phyloP scores from a whole-genome alignment of 35 echinoderm and acorn worm genomes.

The Ophiothrix spiculata region DNA sequence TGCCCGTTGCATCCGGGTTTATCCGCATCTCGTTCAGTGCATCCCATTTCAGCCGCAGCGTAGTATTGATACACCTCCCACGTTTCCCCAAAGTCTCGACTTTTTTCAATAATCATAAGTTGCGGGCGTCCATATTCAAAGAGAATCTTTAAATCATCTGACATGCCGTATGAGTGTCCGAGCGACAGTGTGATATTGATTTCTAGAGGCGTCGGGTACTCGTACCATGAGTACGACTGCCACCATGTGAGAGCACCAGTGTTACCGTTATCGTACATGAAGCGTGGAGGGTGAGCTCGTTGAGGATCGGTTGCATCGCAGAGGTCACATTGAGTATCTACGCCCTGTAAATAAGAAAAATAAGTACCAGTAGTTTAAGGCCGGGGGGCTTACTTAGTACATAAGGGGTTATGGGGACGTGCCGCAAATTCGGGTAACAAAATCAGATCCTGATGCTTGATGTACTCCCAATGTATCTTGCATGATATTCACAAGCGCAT shows the following conservation, averaged over 20 bases:
- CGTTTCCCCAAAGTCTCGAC: constrained; percentile 44
- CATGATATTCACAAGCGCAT: too few relatives aligned
- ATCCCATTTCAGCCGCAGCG: not conserved
- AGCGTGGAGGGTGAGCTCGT: constrained; percentile 54
- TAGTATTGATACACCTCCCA: constrained; percentile 87
- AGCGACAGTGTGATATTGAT: constrained; percentile 64
- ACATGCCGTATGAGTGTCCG: constrained; percentile 62
- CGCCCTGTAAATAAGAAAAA: constrained; percentile 18
- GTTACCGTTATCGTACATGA: constrained; percentile 41
- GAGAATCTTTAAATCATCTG: constrained; percentile 40
- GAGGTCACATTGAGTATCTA: not conserved
- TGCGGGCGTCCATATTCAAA: constrained; percentile 77
- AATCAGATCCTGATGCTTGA: too few relatives aligned
- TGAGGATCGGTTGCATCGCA: constrained; percentile 27
- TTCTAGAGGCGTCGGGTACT: constrained; percentile 51
- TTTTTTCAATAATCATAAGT: constrained; percentile 85
- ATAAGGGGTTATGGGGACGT: too few relatives aligned
- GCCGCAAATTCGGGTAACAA: too few relatives aligned
- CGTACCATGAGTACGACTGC: constrained; percentile 94
- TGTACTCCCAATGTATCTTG: too few relatives aligned
- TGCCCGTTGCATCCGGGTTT: not conserved
- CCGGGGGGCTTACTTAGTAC: too few relatives aligned
- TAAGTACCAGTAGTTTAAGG: too few relatives aligned
- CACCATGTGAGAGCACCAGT: constrained; percentile 68
- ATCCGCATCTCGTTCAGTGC: not conserved